Conservation (phyloP, 2,888 invertebrate genomes). For the Hybos culiciformis region DNA sequence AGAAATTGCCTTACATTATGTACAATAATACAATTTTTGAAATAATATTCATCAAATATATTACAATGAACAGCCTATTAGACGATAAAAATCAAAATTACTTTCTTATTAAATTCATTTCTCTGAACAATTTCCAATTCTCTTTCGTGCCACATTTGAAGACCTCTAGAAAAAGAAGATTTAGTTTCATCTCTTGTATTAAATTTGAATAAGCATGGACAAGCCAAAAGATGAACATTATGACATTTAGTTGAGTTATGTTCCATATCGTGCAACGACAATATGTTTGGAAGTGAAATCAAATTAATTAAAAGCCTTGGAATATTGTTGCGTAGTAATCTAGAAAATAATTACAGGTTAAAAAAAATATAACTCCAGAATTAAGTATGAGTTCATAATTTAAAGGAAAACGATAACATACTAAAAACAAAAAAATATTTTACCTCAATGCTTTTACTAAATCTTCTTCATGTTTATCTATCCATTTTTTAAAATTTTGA, state of each 20-base stretch:
- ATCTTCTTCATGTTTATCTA: slow-evolving; percentile 37
- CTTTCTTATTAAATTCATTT: slow-evolving; percentile 25
- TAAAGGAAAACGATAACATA: too few relatives aligned
- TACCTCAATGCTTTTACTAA: slow-evolving; percentile 37
- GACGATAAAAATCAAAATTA: background rate
- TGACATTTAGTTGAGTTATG: slow-evolving; percentile 19
- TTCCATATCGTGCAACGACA: slow-evolving; percentile 15
- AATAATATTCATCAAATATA: background rate
- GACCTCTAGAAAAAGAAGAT: too few relatives aligned
- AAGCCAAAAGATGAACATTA: slow-evolving; percentile 21
- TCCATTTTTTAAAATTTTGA: slow-evolving; percentile 26
- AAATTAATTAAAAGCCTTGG: slow-evolving; percentile 34
- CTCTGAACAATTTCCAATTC: slow-evolving; percentile 37
- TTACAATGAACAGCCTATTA: background rate
- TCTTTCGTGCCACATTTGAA: slow-evolving; percentile 36
- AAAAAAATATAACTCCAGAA: too few relatives aligned
- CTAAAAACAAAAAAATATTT: too few relatives aligned
- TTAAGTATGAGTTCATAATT: too few relatives aligned
- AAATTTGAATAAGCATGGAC: slow-evolving; percentile 23
- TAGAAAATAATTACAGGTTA: too few relatives aligned
- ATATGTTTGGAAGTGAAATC: slow-evolving; percentile 21
- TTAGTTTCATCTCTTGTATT: slow-evolving; percentile 2
- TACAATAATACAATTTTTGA: background rate
- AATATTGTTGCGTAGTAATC: slow-evolving; percentile 40
- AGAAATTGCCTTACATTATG: too few relatives aligned